These are phyloP conservation scores for Bombylius major DNA, from an alignment of 2,888 invertebrate species.

Conservation along the genomic window DNA sequence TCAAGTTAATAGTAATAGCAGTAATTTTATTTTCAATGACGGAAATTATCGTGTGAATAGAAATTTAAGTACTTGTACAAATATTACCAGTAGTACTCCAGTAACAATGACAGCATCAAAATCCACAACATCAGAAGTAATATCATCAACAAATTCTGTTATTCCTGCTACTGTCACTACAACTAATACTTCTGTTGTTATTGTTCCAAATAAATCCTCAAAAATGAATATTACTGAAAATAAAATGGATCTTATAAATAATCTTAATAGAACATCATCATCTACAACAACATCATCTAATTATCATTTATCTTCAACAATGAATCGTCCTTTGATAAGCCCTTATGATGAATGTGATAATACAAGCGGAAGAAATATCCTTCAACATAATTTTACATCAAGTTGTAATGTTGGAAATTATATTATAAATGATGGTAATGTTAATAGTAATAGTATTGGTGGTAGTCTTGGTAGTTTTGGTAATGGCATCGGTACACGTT, in stretches of 20 bases:
- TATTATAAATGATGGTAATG: background rate
- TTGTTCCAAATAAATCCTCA: background rate
- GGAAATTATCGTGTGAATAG: conserved; percentile 18
- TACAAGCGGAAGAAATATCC: background rate
- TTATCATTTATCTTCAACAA: conserved; percentile 9
- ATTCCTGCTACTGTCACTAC: background rate
- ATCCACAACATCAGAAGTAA: too few species aligned
- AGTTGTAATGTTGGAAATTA: too few species aligned
- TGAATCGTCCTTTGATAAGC: conserved; percentile 8
- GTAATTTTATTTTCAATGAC: conserved; percentile 18
- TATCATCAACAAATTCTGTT: too few species aligned
- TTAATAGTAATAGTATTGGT: background rate
- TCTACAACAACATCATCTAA: conserved; percentile 17
- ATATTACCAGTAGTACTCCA: too few species aligned
- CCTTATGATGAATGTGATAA: conserved; percentile 1
- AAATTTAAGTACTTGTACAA: conserved; percentile 14
- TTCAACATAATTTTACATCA: background rate
- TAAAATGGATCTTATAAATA: conserved; percentile 31
- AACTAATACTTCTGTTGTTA: background rate
- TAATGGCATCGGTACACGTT: conserved; percentile 25
- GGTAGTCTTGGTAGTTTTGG: background rate
- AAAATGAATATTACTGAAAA: conserved; percentile 38
- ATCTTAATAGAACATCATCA: conserved; percentile 23
- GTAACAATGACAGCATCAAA: too few species aligned
- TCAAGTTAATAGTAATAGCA: conserved; percentile 11